Conservation (phyloP, 2,797 vertebrate genomes). For the Poliocrania exsul region DNA sequence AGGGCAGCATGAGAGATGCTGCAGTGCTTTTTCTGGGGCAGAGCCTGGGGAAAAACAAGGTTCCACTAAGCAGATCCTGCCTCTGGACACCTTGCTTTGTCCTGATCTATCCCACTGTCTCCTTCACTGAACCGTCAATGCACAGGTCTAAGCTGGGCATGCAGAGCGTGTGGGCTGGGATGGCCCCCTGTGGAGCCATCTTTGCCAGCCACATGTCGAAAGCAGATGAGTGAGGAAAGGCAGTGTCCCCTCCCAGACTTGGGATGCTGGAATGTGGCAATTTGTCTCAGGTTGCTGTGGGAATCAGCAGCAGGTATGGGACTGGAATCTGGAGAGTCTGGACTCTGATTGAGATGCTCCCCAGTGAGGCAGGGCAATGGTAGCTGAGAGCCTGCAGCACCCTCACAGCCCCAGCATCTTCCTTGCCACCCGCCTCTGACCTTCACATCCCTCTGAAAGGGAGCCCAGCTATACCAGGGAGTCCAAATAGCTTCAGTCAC, state of each 20-base stretch:
- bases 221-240: background rate
- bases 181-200: accelerated
- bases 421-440: background rate
- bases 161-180: background rate
- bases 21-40: background rate
- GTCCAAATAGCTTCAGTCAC: accelerated
- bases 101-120: background rate
- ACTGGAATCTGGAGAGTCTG: background rate
- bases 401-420: background rate
- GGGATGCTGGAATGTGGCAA: background rate
- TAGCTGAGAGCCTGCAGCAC: background rate
- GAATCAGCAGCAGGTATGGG: background rate
- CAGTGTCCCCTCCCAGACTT: accelerated
- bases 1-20: background rate
- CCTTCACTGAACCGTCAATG: accelerated
- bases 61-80: background rate
- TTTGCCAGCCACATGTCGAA: background rate
- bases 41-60: background rate
- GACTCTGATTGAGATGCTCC: background rate
- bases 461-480: background rate
- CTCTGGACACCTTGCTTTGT: background rate
- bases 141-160: background rate
- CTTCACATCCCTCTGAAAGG: background rate
- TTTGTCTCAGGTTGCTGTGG: background rate
- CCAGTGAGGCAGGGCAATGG: accelerated